Conservation (phyloP, 2,888 invertebrate species). For the Ellobium chinense region DNA sequence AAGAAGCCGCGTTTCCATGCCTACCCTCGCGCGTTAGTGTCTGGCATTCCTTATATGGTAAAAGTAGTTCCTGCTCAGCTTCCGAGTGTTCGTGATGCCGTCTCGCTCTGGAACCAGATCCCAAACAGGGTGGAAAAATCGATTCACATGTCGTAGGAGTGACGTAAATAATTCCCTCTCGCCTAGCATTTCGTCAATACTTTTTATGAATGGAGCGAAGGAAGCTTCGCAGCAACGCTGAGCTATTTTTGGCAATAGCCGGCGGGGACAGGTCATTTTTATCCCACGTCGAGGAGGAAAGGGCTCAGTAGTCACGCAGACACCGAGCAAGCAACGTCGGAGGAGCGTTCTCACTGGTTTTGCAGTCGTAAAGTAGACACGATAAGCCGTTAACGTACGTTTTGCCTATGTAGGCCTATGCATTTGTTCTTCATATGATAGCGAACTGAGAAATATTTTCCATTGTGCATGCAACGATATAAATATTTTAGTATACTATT, state of each 20-base stretch:
- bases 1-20: background rate
- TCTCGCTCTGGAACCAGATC: background rate
- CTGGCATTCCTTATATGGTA: constrained; percentile 7
- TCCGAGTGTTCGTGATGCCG: background rate
- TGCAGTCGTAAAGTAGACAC: too few relatives aligned
- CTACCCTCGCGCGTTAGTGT: background rate
- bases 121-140: background rate
- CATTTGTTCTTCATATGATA: too few relatives aligned
- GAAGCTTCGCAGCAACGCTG: background rate
- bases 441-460: too few relatives aligned
- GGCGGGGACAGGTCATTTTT: background rate
- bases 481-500: too few relatives aligned
- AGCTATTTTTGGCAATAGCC: constrained; percentile 24
- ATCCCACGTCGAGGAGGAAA: background rate
- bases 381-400: too few relatives aligned
- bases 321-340: background rate
- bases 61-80: constrained; percentile 15
- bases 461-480: too few relatives aligned
- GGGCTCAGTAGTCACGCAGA: constrained; percentile 23
- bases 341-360: too few relatives aligned
- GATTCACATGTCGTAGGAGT: background rate
- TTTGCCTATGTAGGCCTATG: too few relatives aligned
- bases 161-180: background rate
- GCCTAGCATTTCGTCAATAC: background rate
- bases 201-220: constrained; percentile 23